Base-by-base conservation (phyloP, 2,888 invertebrate genomes). In the Cecidostiba fungosa region DNA sequence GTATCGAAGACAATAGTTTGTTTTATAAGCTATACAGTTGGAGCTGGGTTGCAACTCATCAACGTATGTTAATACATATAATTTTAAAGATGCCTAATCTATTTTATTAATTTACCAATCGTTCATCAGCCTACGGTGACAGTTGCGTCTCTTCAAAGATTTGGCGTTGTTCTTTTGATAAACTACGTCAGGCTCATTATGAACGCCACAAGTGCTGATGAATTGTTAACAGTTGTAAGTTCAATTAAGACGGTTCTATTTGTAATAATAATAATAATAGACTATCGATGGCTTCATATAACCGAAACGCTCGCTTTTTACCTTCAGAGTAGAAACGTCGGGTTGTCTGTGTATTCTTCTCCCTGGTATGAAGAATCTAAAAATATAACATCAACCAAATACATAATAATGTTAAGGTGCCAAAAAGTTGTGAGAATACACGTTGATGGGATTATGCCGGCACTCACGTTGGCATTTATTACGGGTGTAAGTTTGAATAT, bases 351-450 rank as follows among this genome's bases (percentile, higher is more conserved):
- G 6, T 85, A 85, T 59, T 77, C 36, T 1, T 36, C 59, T n/a
- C 5, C 1, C 3, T 85, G 85, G 81, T 62, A 81, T 16, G 19
- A 47, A n/a, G 36, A 54, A n/a, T 8, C 54, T 19, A 84, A 54
- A 69, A 3, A 26, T 8, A 36, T 36, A n/a, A 72, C 1, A 14
- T n/a, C 14, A 23, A 29, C 39, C 1, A 85, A 81, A 62, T 14
- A 26, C 70, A 81, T 85, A 39, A 80, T 85, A 32, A 81, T 85
- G 80, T 62, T 80, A 16, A 76, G 85, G n/a, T 54, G 85, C 29
- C 54, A 81, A 70, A 81, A 81, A 5, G 5, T n/a, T n/a, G 23
- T 81, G 8, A 81, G 62, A 70, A 85, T 85, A 77, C 32, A 39
- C 16, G 29, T 80, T n/a, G 2, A 69, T 43, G 85, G 80, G 26